Evolutionary conservation across 2,113 vertebrate genomes (phyloP), one percentile per base, ranked within the genome.

Genomic region (Tragelaphus scriptus): DNA sequence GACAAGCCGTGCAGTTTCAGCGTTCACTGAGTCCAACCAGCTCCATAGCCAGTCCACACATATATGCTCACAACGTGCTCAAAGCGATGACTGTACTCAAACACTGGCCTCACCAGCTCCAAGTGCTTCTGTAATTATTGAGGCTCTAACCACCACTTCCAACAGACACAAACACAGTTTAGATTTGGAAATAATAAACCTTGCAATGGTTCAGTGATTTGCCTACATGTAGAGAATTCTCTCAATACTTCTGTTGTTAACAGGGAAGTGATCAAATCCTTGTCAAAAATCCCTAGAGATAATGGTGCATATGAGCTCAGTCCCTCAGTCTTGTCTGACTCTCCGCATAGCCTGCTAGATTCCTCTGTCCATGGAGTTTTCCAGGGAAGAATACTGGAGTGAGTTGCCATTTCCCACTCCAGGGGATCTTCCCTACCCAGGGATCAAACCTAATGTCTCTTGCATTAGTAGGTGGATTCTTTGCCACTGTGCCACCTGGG

Each of bases 71-170:
- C 55, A 63, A 75, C 0, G 30, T 58, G 3, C 25, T 93, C 30
- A 30, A 6, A 14, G 13, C 5, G 44, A 79, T 49, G 30, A 4
- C 6, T 2, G 3, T 3, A 3, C 0, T 49, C 56, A 36, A 28
- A 16, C 21, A 55, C 15, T 3, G 25, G 49, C 65, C 12, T 58
- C n/a, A 26, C 2, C 19, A 4, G 16, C 40, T 55, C 59, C 8
- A 30, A 47, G 28, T 9, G 3, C 56, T n/a, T 79, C 30, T 28
- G 3, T 63, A 25, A 36, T 40, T 6, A 10, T 21, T 4, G 6
- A 44, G 49, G 15, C 81, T 36, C 47, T 49, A 7, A 25, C 9
- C 19, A 40, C 17, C 5, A 1, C 47, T 56, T 17, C 19, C 40
- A 10, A 17, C 5, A 71, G 58, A 65, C 2, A 51, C 32, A 61